Conservation (phyloP, 2,113 vertebrate genomes). For the Oncorhynchus tshawytscha region DNA sequence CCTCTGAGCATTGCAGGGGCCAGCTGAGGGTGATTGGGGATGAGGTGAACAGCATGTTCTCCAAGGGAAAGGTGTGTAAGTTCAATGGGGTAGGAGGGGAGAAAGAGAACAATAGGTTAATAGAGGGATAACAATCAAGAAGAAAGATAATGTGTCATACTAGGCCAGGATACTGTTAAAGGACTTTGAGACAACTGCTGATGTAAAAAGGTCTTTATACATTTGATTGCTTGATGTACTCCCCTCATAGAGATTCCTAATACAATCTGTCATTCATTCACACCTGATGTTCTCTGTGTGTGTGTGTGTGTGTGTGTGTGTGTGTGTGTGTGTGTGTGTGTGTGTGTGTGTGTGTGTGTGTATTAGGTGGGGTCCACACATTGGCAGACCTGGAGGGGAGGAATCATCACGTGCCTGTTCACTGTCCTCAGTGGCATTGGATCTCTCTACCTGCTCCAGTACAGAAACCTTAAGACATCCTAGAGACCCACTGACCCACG, state of each 20-base stretch:
- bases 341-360: neutral
- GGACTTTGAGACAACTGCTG: no score
- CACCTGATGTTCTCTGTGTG: neutral
- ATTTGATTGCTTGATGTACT: no score
- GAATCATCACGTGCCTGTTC: neutral
- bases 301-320: neutral
- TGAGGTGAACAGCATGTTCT: neutral
- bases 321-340: neutral
- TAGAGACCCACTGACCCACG: neutral
- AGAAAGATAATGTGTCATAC: no score
- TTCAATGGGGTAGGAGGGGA: neutral
- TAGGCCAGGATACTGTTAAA: no score
- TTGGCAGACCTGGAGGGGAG: neutral
- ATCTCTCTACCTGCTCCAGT: neutral
- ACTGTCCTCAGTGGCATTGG: neutral
- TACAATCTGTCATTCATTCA: neutral
- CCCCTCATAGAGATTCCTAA: neutral
- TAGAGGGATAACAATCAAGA: no score
- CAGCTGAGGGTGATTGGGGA: slow-evolving; percentile 1
- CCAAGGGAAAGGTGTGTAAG: neutral
- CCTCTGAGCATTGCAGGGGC: neutral
- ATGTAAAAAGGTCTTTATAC: no score
- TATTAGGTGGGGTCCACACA: neutral
- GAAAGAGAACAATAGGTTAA: neutral
- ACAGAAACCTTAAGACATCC: neutral